These are phyloP conservation scores for Lemur catta DNA, from an alignment of 2,797 vertebrate species.

Conservation along the genomic window DNA sequence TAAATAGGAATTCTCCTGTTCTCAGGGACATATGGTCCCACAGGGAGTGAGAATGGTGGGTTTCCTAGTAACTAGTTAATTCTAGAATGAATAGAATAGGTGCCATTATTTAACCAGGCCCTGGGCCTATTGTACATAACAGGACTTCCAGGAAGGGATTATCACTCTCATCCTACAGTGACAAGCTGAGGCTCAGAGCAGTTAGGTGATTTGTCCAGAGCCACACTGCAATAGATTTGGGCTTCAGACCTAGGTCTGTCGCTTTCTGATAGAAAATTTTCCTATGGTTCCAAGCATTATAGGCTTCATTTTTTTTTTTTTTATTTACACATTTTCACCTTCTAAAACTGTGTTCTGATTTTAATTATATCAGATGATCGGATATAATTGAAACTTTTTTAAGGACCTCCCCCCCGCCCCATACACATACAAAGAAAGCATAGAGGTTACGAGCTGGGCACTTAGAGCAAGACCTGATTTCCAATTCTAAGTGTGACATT, in stretches of 20 bases:
- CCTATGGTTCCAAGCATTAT: not conserved
- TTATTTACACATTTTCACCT: not conserved
- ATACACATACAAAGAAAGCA: not conserved
- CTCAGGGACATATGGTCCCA: too few species aligned
- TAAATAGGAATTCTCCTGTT: not conserved
- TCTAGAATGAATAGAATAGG: not conserved
- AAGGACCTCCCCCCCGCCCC: fast-evolving
- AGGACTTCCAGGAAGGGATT: not conserved
- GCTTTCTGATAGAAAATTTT: not conserved
- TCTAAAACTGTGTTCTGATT: not conserved
- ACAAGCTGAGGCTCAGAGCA: not conserved
- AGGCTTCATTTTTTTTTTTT: not conserved
- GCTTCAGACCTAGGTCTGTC: not conserved
- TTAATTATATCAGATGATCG: not conserved
- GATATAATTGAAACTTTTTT: not conserved
- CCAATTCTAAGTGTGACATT: not conserved
- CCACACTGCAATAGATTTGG: not conserved
- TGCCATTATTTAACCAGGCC: not conserved
- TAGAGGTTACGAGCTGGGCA: not conserved
- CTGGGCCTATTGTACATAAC: not conserved
- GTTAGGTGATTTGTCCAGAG: not conserved
- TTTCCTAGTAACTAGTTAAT: not conserved
- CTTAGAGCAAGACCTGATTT: not conserved
- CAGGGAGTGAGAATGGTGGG: not conserved
- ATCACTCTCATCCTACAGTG: not conserved